These are phyloP conservation scores for Sebastes cheni DNA, from an alignment of 2,797 vertebrate genomes.

Conservation along the genomic window DNA sequence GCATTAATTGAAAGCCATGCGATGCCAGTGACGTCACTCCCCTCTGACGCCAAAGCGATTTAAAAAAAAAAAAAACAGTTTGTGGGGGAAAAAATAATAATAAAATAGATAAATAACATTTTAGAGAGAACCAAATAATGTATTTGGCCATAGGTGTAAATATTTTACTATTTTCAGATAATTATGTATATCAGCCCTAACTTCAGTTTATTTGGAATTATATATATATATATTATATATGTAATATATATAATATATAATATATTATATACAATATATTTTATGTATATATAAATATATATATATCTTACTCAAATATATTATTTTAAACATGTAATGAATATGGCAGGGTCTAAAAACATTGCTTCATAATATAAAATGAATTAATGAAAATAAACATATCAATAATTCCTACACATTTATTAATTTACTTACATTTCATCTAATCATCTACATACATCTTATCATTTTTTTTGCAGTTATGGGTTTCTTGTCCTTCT, in stretches of 20 bases:
- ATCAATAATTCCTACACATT: neutral
- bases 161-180: neutral
- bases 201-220: too few relatives aligned
- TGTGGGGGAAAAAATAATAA: neutral
- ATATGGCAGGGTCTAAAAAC: neutral
- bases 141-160: neutral
- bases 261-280: too few relatives aligned
- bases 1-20: slow-evolving; percentile 59
- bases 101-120: neutral
- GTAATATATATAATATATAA: too few relatives aligned
- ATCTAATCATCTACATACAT: neutral
- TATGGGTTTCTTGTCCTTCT: neutral
- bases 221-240: too few relatives aligned
- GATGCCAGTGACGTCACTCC: slow-evolving; percentile 61
- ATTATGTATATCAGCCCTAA: neutral
- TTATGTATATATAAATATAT: too few relatives aligned
- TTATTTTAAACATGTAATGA: neutral
- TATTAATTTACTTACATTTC: neutral
- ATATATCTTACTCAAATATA: too few relatives aligned
- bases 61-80: neutral
- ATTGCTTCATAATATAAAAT: neutral
- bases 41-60: slow-evolving; percentile 15
- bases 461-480: neutral
- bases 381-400: neutral
- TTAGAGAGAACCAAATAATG: neutral